Conservation (phyloP, 2,888 invertebrate species). For the Conus canariensis region DNA sequence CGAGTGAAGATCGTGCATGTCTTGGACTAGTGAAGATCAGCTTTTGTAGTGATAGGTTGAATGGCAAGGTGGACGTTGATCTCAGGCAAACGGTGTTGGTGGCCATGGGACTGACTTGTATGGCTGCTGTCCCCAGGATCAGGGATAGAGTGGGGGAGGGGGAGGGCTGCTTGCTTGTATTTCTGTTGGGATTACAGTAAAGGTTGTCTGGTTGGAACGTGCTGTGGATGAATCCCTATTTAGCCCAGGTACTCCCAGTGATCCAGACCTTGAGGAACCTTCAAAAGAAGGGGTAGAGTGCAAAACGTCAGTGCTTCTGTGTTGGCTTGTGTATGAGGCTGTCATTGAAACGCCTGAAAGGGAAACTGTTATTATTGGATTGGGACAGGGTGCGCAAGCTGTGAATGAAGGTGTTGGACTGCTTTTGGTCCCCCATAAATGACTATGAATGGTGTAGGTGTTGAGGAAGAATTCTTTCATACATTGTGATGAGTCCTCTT, state of each 20-base stretch:
- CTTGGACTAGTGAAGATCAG: no score
- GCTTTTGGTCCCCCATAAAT: neutral
- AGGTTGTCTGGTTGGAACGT: neutral
- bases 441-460: neutral
- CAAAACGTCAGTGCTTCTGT: neutral
- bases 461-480: neutral
- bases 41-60: no score
- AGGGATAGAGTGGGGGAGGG: neutral
- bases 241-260: neutral
- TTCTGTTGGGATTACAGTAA: neutral
- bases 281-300: neutral
- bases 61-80: no score
- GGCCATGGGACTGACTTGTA: neutral
- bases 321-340: neutral
- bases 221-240: neutral
- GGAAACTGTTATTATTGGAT: neutral
- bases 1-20: no score
- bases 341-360: neutral
- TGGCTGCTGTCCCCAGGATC: neutral
- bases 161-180: neutral
- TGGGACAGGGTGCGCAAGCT: no score
- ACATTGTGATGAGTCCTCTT: neutral
- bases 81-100: neutral
- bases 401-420: neutral
- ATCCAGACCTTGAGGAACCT: neutral